phyloP scores from a whole-genome alignment of 2,888 invertebrate species.

The Caenorhabditis sp. region DNA sequence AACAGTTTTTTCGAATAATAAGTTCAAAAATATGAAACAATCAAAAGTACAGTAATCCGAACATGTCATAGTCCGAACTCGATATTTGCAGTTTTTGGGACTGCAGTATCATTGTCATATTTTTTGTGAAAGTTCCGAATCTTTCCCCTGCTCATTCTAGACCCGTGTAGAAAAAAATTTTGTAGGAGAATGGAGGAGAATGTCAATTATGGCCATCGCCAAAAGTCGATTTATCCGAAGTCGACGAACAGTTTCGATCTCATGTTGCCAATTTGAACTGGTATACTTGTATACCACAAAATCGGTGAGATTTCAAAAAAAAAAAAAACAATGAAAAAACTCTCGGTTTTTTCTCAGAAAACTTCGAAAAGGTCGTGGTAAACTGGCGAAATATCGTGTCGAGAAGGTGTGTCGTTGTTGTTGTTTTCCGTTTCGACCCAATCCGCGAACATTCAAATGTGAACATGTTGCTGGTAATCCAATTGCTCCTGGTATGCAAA shows the following conservation, averaged over 20 bases:
- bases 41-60: too few species aligned
- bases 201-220: constrained; percentile 66
- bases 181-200: constrained; percentile 63
- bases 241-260: constrained; percentile 63
- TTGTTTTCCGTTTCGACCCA: constrained; percentile 68
- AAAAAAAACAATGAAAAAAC: too few species aligned
- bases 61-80: too few species aligned
- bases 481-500: constrained; percentile 59
- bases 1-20: too few species aligned
- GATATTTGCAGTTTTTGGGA: too few species aligned
- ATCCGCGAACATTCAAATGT: constrained; percentile 68
- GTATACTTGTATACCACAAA: constrained; percentile 66
- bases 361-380: constrained; percentile 44
- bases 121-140: too few species aligned
- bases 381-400: constrained; percentile 45
- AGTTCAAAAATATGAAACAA: too few species aligned
- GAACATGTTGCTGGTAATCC: constrained; percentile 61
- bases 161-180: too few species aligned
- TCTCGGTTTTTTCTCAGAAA: constrained; percentile 25
- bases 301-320: constrained; percentile 39
- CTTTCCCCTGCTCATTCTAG: too few species aligned
- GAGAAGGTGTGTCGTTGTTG: constrained; percentile 69
- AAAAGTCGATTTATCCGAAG: constrained; percentile 58
- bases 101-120: too few species aligned
- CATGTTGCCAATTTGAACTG: constrained; percentile 62